Base-by-base conservation (phyloP, 2,797 vertebrate species). In the Dendrocincla fuliginosa region DNA sequence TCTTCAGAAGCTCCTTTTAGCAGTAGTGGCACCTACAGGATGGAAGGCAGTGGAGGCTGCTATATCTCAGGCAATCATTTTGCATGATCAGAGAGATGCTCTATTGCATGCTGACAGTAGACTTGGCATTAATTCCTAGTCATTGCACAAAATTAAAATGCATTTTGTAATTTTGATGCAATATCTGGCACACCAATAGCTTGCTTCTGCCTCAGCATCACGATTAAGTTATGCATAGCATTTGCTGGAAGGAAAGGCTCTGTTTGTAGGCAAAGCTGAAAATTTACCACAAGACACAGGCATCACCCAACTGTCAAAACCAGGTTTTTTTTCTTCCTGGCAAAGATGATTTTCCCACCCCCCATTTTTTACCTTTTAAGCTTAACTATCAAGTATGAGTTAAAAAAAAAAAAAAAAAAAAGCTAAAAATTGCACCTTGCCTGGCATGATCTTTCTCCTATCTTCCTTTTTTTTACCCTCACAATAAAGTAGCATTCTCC, bases 21-120 rank as follows among this genome's bases (percentile, higher is more conserved):
- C 93, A 96, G 96, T 92, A 94, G 96, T 96, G 93, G 84, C 96
- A 97, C 95, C 95, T 97, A 96, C 95, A 97, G 95, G 96, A 96
- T 12, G 28, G 83, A 96, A 96, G 79, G 89, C 89, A 92, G 89
- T 69, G 87, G 73, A 95, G 52, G 79, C 75, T 95, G 93, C 79
- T 96, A 14, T 46, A 87, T 84, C 69, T 85, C 89, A 89, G 73
- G 69, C 65, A 95, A 87, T 91, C 84, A 79, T 80, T 94, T 92
- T 5, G 1, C 69, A 46, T 94, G 93, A 97, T 94, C 90, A 96
- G 84, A 97, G 93, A 59, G 89, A 96, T 94, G 87, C 82, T 96
- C 77, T 94, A 44, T 78, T 93, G 89, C 87, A 89, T 84, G 85
- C 84, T 95, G 94, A 96, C 95, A 96, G 91, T 87, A 95, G 39